phyloP scores from a whole-genome alignment of 2,113 vertebrate species.

The Myiozetetes cayanensis region DNA sequence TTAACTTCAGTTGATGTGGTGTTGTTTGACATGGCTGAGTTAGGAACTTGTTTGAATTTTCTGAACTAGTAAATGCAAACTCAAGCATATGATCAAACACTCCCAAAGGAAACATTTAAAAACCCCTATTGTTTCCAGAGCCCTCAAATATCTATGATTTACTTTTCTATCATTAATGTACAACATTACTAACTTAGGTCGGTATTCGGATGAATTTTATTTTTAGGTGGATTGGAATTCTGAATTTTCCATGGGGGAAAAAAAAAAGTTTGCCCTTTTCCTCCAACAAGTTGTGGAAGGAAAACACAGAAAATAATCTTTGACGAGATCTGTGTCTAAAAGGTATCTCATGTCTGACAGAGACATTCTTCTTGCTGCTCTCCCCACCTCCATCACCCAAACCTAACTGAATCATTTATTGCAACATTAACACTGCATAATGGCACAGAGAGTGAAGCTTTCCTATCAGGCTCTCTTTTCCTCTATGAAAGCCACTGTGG shows the following conservation, averaged over 20 bases:
- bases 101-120: background rate
- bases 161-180: background rate
- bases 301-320: background rate
- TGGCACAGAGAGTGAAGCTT: fast-evolving
- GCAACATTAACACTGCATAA: too few relatives aligned
- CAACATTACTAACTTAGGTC: background rate
- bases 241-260: background rate
- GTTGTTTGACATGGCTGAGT: background rate
- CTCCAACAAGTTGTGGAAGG: background rate
- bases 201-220: background rate
- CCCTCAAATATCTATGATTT: background rate
- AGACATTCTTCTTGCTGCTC: background rate
- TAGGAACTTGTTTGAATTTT: background rate
- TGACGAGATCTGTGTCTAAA: too few relatives aligned
- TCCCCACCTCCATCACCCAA: background rate
- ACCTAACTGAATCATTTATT: background rate
- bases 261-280: background rate
- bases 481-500: background rate
- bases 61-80: background rate
- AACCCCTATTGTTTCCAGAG: background rate
- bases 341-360: background rate
- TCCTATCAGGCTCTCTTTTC: background rate
- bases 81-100: background rate
- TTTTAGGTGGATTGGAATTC: background rate
- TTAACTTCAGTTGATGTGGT: background rate